Percentiles rank a stretch among this genome's conserved stretches.
Conservation (phyloP, 2,797 vertebrate species). For the Nasua narica region DNA sequence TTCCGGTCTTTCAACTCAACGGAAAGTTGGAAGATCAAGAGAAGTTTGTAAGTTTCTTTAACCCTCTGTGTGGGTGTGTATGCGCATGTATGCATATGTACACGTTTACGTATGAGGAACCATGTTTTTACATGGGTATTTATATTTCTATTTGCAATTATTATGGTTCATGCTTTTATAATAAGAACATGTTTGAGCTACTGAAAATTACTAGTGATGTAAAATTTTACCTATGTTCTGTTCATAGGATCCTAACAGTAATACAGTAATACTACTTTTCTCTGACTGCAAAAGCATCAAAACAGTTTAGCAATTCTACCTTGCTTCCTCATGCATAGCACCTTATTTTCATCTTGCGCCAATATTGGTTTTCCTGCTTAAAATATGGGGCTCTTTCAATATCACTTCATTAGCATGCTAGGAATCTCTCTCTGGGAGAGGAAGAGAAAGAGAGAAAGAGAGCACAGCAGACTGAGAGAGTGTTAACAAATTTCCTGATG, state of each 20-base stretch:
- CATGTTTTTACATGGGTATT: background rate
- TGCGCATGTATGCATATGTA: background rate
- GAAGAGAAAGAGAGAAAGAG: background rate
- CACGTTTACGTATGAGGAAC: background rate
- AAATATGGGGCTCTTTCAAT: background rate
- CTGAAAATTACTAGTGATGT: background rate
- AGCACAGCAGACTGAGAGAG: background rate
- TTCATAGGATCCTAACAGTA: background rate
- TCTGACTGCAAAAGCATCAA: background rate
- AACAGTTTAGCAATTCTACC: background rate
- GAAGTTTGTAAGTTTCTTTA: background rate
- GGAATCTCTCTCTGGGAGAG: background rate
- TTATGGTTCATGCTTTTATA: background rate
- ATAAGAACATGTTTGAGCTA: background rate
- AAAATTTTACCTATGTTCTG: background rate
- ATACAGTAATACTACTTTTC: background rate
- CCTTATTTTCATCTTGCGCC: background rate
- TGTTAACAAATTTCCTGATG: background rate
- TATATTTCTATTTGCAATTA: background rate
- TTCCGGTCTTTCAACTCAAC: background rate
- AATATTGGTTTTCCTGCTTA: background rate
- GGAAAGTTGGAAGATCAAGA: background rate
- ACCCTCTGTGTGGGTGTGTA: background rate
- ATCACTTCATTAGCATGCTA: background rate
- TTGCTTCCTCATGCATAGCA: background rate